Conservation (phyloP, 1,140 invertebrate species). For the Hyphantria cunea region DNA sequence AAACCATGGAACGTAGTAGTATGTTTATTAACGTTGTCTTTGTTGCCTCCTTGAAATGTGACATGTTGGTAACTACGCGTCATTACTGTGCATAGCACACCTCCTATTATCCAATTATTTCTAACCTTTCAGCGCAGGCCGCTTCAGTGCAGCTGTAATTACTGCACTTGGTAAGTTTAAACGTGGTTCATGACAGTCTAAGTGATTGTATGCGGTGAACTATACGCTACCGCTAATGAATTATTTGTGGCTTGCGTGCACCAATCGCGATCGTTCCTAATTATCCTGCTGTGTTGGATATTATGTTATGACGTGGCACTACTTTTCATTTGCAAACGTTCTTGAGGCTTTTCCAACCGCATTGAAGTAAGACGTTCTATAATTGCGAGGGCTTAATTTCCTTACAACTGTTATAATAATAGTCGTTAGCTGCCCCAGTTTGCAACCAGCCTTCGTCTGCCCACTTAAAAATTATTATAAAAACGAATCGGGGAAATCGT, state of each 20-base stretch:
- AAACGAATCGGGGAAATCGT: slow-evolving; percentile 7
- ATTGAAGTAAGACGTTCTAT: slow-evolving; percentile 11
- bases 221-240: slow-evolving; percentile 56
- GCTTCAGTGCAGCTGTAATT: slow-evolving; percentile 61
- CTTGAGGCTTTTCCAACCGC: slow-evolving; percentile 18
- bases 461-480: slow-evolving; percentile 19
- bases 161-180: slow-evolving; percentile 58
- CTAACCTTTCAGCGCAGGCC: slow-evolving; percentile 68
- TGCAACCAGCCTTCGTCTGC: slow-evolving; percentile 2
- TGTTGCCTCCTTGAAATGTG: slow-evolving; percentile 28
- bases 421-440: slow-evolving; percentile 9
- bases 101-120: slow-evolving; percentile 73
- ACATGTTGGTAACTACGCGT: slow-evolving; percentile 42
- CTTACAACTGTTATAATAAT: slow-evolving; percentile 1
- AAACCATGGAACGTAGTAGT: slow-evolving; percentile 9
- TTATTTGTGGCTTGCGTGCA: slow-evolving; percentile 71
- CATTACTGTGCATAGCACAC: slow-evolving; percentile 56
- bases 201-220: slow-evolving; percentile 66
- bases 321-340: slow-evolving; percentile 23
- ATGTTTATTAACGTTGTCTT: slow-evolving; percentile 9
- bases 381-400: slow-evolving; percentile 11
- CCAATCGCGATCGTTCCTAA: slow-evolving; percentile 47
- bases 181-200: slow-evolving; percentile 67
- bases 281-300: slow-evolving; percentile 42
- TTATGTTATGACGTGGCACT: slow-evolving; percentile 38